A percentile compares a stretch with the other conserved stretches of the same genome.
Evolutionary conservation across 2,113 vertebrate genomes (phyloP).

Genomic region (Cheilinus undulatus): DNA sequence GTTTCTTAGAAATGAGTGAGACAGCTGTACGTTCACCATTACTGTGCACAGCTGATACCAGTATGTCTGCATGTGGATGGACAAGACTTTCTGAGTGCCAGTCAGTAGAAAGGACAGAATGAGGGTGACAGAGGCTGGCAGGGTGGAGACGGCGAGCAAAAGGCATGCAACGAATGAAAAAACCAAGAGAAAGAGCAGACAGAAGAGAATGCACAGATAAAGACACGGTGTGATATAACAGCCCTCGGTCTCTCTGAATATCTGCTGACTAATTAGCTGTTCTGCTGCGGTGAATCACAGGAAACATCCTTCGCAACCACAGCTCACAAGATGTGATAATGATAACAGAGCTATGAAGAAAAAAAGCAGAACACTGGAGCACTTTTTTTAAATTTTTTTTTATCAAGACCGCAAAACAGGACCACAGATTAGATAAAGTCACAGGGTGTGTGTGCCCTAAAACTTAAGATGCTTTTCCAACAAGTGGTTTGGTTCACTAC

Average conservation of each 20-base stretch:
- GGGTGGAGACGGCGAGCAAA: no score
- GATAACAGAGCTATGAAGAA: conserved; percentile 2
- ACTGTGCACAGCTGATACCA: conserved; percentile 11
- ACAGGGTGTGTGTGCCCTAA: not conserved
- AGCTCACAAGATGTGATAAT: conserved; percentile 23
- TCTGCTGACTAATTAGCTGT: conserved; percentile 39
- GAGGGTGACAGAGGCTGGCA: not conserved
- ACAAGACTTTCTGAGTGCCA: conserved; percentile 6
- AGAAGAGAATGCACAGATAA: not conserved
- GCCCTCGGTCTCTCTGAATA: not conserved
- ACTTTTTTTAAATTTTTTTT: no score
- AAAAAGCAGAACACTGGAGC: conserved; percentile 9
- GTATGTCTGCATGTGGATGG: not conserved
- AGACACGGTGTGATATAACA: not conserved
- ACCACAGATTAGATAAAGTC: not conserved
- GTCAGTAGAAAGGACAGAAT: not conserved
- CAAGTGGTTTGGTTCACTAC: no score
- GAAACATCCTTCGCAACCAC: conserved; percentile 28
- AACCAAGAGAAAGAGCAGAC: not conserved
- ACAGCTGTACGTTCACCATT: conserved; percentile 36
- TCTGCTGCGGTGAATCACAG: conserved; percentile 11
- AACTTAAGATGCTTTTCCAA: no score
- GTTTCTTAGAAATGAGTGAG: conserved; percentile 20
- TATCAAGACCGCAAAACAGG: not conserved
- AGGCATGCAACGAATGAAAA: not conserved